phyloP scores from a whole-genome alignment of 2,797 vertebrate genomes.

The Oreochromis grahami region DNA sequence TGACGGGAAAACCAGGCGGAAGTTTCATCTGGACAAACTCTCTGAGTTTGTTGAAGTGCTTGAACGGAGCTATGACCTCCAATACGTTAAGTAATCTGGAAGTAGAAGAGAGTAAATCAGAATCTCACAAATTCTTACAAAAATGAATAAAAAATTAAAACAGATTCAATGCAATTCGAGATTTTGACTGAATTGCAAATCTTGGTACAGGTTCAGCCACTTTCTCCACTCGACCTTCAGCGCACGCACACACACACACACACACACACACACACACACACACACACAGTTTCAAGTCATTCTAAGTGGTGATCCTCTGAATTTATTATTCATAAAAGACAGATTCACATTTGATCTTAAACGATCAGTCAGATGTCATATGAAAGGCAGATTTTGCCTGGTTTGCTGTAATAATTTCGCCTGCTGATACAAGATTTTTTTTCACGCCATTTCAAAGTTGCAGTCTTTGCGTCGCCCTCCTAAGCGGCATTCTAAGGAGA shows the following conservation, averaged over 20 bases:
- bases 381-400: neutral
- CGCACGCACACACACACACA: rapidly evolving
- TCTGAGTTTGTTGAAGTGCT: slow-evolving; percentile 98
- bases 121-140: neutral
- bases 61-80: slow-evolving; percentile 96
- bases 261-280: neutral
- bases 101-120: slow-evolving; percentile 7
- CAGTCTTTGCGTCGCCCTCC: neutral
- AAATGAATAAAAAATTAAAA: neutral
- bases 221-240: neutral
- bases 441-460: neutral
- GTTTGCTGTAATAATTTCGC: neutral
- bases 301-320: neutral
- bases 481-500: neutral
- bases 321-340: neutral
- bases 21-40: slow-evolving; percentile 99
- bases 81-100: slow-evolving; percentile 92
- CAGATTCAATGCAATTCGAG: neutral
- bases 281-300: too few relatives aligned
- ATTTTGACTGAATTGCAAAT: neutral
- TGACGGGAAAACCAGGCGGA: slow-evolving; percentile 95
- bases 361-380: neutral
- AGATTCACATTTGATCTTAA: neutral
- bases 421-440: neutral
- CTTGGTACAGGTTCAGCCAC: neutral